Percentiles rank a stretch among this genome's conserved stretches.
phyloP scores from a whole-genome alignment of 1,140 invertebrate species.

The Drosophila lini region DNA sequence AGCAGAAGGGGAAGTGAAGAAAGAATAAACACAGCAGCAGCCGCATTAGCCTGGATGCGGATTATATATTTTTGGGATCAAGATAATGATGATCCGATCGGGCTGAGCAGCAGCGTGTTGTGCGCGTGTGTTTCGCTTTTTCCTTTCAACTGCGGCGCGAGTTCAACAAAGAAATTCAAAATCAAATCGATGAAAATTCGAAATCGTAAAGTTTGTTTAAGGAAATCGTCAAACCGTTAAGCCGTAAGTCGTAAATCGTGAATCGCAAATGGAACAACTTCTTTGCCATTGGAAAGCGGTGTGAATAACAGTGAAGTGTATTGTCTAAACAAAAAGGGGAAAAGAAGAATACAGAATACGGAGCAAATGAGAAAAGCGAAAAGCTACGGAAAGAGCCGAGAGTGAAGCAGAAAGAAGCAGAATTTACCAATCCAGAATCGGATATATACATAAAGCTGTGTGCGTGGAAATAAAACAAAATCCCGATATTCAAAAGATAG shows the following conservation, averaged over 20 bases:
- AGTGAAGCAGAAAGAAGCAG: slow-evolving; percentile 44
- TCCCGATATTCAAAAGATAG: slow-evolving; percentile 3
- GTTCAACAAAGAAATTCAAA: slow-evolving; percentile 12
- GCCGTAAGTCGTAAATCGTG: slow-evolving; percentile 9
- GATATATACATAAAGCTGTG: slow-evolving; percentile 23
- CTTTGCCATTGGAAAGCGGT: slow-evolving; percentile 7
- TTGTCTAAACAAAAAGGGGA: slow-evolving; percentile 8
- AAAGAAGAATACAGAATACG: not conserved
- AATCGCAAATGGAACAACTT: slow-evolving; percentile 27
- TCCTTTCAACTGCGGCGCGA: slow-evolving; percentile 59
- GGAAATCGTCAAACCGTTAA: slow-evolving; percentile 12
- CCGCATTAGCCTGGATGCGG: slow-evolving; percentile 49
- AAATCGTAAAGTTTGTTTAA: slow-evolving; percentile 15
- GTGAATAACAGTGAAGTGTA: slow-evolving; percentile 46
- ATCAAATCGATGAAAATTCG: slow-evolving; percentile 18
- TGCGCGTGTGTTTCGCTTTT: slow-evolving; percentile 32
- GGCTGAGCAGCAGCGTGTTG: slow-evolving; percentile 38
- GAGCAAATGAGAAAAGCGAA: slow-evolving; percentile 35
- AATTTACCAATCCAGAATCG: slow-evolving; percentile 61
- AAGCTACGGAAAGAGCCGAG: slow-evolving; percentile 34
- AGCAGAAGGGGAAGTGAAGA: slow-evolving; percentile 15
- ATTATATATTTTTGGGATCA: slow-evolving; percentile 57
- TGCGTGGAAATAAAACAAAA: slow-evolving; percentile 27
- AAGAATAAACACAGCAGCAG: slow-evolving; percentile 38
- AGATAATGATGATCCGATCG: slow-evolving; percentile 70